Percentiles rank a stretch among this genome's conserved stretches.
Conservation (phyloP, 2,113 vertebrate species). For the Burhinus bistriatus region DNA sequence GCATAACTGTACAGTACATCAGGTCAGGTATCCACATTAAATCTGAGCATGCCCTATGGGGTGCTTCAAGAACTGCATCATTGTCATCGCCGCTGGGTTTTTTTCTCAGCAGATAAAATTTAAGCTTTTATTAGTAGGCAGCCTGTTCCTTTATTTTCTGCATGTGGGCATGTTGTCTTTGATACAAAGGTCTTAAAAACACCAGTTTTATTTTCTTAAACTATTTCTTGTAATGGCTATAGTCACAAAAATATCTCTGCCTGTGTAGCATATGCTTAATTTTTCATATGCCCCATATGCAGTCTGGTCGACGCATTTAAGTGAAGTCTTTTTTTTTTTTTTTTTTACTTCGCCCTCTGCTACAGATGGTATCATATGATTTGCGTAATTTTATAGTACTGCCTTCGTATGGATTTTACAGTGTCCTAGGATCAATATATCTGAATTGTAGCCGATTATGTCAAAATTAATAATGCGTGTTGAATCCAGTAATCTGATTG, state of each 20-base stretch:
- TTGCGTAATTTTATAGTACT: neutral
- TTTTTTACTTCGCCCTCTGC: neutral
- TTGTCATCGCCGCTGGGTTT: conserved; percentile 54
- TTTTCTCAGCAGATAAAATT: conserved; percentile 22
- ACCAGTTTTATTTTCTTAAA: conserved; percentile 62
- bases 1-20: conserved; percentile 16
- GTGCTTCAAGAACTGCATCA: conserved; percentile 29
- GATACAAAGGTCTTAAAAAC: conserved; percentile 55
- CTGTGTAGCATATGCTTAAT: conserved; percentile 21
- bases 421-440: neutral
- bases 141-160: conserved; percentile 55
- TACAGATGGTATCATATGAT: neutral
- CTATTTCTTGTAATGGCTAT: conserved; percentile 46
- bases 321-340: neutral
- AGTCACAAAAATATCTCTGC: conserved; percentile 36
- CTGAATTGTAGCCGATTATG: neutral
- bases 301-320: conserved; percentile 7
- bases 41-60: conserved; percentile 37
- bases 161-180: conserved; percentile 28
- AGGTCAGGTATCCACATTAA: neutral
- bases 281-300: neutral
- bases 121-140: conserved; percentile 46
- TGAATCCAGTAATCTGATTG: neutral
- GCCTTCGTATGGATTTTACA: neutral
- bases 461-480: neutral